phyloP scores from a whole-genome alignment of 2,113 vertebrate genomes.

The Gallinago jamesoni region DNA sequence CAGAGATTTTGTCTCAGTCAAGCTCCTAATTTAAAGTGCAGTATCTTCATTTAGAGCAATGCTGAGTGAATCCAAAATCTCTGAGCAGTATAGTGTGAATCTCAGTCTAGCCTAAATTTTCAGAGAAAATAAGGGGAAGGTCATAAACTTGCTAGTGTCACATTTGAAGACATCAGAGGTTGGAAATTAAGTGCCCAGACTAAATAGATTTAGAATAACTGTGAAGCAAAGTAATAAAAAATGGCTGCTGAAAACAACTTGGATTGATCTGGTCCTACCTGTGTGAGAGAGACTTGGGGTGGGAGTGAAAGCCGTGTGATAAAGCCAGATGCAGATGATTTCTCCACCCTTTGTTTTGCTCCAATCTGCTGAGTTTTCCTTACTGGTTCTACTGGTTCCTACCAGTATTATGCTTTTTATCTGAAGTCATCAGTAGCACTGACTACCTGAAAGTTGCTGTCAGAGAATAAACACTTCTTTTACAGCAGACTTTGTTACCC shows the following conservation, averaged over 20 bases:
- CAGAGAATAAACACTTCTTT: neutral
- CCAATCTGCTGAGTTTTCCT: neutral
- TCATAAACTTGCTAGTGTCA: neutral
- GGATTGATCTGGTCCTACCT: neutral
- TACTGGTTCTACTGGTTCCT: neutral
- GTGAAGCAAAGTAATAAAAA: neutral
- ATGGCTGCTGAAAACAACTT: neutral
- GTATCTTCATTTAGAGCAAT: neutral
- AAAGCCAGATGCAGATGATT: neutral
- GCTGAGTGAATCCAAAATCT: neutral
- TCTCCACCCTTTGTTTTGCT: neutral
- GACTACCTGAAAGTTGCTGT: neutral
- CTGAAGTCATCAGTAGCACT: neutral
- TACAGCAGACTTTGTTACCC: neutral
- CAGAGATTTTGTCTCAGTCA: neutral
- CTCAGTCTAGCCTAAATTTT: neutral
- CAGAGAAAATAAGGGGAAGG: neutral
- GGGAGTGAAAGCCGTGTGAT: neutral
- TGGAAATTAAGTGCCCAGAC: neutral
- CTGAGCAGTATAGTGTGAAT: neutral
- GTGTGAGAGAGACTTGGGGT: neutral
- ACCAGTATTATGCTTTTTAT: neutral
- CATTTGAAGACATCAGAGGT: neutral
- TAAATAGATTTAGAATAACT: neutral
- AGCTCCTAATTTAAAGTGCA: neutral